Percentiles rank a stretch among this genome's conserved stretches.
Conservation (phyloP, 2,113 vertebrate genomes). For the Noctilio leporinus region DNA sequence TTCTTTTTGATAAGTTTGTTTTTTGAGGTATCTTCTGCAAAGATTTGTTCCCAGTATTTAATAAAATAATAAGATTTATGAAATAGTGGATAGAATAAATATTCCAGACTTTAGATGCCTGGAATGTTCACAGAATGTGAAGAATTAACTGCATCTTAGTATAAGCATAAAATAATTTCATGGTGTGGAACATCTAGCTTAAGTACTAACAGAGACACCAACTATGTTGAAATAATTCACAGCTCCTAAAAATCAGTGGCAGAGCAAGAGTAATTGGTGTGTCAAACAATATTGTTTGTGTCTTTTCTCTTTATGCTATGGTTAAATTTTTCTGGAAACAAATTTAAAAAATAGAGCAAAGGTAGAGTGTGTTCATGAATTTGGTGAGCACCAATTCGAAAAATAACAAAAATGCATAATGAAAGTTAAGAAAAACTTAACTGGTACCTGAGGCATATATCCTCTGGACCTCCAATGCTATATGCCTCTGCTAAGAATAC, state of each 20-base stretch:
- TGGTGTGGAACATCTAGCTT: not conserved
- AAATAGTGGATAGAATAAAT: not conserved
- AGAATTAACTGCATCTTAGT: not conserved
- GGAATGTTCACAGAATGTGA: not conserved
- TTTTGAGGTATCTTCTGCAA: not conserved
- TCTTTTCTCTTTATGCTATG: not conserved
- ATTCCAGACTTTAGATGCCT: not conserved
- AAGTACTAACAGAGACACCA: not conserved
- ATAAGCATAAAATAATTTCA: not conserved
- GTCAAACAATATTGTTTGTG: not conserved
- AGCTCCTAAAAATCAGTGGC: not conserved
- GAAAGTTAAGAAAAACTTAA: not conserved
- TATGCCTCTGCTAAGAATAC: not conserved
- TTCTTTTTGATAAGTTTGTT: not conserved
- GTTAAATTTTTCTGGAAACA: conserved; percentile 33
- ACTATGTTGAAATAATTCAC: not conserved
- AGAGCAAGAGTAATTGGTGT: not conserved
- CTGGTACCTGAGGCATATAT: not conserved
- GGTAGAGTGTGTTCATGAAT: not conserved
- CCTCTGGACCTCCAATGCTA: not conserved
- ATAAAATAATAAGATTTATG: not conserved
- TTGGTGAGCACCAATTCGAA: not conserved
- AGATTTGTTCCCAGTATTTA: not conserved
- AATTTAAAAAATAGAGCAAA: not conserved
- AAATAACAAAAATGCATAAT: not conserved